phyloP scores from a whole-genome alignment of 2,888 invertebrate species.

The Agrenia bidenticulata region DNA sequence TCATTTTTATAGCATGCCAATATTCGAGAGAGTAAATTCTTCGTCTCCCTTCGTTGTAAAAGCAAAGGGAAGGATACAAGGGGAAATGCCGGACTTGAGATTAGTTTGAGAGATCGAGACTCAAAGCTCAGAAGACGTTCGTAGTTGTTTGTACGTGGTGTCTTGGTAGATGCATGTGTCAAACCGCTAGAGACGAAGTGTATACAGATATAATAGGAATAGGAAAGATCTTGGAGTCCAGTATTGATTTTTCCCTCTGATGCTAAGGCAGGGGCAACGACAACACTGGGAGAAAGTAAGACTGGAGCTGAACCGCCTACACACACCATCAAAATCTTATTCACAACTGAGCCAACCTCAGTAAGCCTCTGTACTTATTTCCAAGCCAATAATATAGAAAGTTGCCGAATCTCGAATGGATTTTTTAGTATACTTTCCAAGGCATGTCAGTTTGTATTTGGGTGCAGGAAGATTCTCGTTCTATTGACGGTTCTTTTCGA shows the following conservation, averaged over 20 bases:
- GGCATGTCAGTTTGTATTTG: not conserved
- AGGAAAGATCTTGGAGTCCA: not conserved
- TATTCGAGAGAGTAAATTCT: conserved; percentile 18
- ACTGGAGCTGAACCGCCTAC: not conserved
- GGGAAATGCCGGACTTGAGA: conserved; percentile 7
- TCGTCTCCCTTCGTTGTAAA: conserved; percentile 1
- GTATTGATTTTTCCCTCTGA: conserved; percentile 26
- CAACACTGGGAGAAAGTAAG: no score
- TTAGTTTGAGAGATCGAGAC: conserved; percentile 8
- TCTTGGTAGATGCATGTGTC: not conserved
- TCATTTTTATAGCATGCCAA: conserved; percentile 24
- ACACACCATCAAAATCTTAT: not conserved
- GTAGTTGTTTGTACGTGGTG: not conserved
- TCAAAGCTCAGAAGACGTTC: no score
- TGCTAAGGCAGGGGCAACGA: no score
- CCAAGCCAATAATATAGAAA: not conserved
- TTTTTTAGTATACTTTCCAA: conserved; percentile 6
- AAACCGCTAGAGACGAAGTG: not conserved
- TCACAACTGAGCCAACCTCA: no score
- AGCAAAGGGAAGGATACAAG: not conserved
- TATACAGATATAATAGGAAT: conserved; percentile 5
- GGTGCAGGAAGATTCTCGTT: not conserved
- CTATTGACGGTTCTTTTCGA: no score
- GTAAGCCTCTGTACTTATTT: no score
- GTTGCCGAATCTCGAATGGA: not conserved